phyloP scores from a whole-genome alignment of 1,140 invertebrate species.

The Elymnias hypermnestra region DNA sequence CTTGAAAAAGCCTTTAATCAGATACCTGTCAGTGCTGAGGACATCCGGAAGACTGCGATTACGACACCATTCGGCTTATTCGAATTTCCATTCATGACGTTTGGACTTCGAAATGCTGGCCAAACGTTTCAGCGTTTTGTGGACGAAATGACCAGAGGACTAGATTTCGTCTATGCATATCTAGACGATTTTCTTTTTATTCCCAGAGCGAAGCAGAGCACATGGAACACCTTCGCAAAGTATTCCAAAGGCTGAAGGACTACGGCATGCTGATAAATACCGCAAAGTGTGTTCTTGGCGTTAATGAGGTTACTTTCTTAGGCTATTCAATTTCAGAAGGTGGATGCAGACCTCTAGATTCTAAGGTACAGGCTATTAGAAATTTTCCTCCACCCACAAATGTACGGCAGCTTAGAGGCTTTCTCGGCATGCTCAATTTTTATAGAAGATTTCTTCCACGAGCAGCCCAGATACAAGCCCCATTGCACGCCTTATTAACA shows the following conservation, averaged over 20 bases:
- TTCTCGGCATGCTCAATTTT: neutral
- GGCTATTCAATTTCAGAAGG: neutral
- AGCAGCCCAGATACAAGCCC: neutral
- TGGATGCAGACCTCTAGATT: neutral
- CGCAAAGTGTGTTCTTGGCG: no score
- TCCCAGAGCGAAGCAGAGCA: neutral
- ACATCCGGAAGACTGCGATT: no score
- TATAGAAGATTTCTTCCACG: neutral
- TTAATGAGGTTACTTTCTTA: neutral
- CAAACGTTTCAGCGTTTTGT: neutral
- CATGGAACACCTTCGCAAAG: neutral
- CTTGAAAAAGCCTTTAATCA: neutral
- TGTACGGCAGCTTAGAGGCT: neutral
- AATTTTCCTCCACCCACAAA: no score
- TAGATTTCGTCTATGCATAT: neutral
- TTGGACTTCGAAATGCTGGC: neutral
- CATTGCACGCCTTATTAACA: neutral
- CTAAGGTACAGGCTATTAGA: no score
- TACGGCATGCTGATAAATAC: neutral
- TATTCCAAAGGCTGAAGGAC: neutral
- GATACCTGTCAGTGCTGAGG: neutral
- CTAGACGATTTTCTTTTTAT: neutral
- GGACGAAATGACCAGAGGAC: no score
- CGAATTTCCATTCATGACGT: neutral
- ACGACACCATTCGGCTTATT: neutral